Conservation (phyloP, 2,113 vertebrate species). For the Capreolus pygargus region DNA sequence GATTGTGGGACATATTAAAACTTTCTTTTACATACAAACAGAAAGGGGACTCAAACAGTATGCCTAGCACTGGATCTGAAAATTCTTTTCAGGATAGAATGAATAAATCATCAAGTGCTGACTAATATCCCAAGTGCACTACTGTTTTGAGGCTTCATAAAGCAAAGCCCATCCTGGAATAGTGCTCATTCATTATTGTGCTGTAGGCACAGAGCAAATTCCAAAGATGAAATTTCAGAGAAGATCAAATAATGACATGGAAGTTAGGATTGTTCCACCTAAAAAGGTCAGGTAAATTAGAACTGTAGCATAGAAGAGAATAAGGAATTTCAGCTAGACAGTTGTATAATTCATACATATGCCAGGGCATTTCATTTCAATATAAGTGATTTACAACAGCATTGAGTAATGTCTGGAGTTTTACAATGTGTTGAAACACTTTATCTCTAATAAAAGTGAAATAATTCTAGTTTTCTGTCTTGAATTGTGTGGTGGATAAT, state of each 20-base stretch:
- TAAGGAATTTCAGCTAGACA: not conserved
- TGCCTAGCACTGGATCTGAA: not conserved
- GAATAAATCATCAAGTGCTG: not conserved
- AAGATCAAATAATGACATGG: not conserved
- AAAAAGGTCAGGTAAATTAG: conserved; percentile 6
- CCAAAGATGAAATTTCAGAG: not conserved
- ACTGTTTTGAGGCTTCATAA: not conserved
- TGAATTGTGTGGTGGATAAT: not conserved
- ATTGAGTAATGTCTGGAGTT: not conserved
- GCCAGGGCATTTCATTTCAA: not conserved
- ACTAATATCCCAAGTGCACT: not conserved
- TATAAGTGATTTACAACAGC: not conserved
- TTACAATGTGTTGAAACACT: not conserved
- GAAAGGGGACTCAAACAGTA: not conserved
- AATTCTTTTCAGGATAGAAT: not conserved
- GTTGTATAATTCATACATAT: not conserved
- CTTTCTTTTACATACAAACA: not conserved
- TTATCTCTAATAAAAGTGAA: conserved; percentile 13
- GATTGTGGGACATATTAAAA: not conserved
- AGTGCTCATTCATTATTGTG: not conserved
- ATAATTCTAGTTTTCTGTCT: not conserved
- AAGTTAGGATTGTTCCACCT: not conserved
- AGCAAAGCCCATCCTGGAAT: not conserved
- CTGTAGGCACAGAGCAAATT: not conserved
- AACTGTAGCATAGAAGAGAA: not conserved